Conservation (phyloP, 1,140 invertebrate genomes). For the Venturia canescens region DNA sequence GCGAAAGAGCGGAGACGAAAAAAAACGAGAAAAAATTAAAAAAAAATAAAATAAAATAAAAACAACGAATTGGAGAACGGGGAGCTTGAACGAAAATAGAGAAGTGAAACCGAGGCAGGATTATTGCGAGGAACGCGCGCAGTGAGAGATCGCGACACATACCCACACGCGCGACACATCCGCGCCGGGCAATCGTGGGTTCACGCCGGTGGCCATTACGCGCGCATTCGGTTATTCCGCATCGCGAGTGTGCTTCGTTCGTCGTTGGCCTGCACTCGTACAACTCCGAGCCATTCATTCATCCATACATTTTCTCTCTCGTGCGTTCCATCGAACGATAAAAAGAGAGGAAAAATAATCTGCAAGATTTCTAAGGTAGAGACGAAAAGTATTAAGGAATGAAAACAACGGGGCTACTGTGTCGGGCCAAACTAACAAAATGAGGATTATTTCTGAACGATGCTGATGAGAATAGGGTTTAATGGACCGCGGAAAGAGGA, state of each 20-base stretch:
- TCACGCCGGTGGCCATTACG: slow-evolving; percentile 23
- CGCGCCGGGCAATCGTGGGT: neutral
- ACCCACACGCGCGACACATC: neutral
- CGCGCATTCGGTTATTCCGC: slow-evolving; percentile 14
- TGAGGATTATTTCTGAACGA: neutral
- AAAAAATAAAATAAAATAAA: neutral
- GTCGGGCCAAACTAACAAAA: neutral
- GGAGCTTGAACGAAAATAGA: neutral
- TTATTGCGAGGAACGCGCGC: slow-evolving; percentile 6
- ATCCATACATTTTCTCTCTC: no score
- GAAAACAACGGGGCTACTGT: no score
- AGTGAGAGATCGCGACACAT: neutral
- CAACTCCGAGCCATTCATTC: no score
- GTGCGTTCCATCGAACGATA: neutral
- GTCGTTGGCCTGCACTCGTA: neutral
- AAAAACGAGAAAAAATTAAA: neutral
- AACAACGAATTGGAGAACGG: no score
- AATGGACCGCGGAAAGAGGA: no score
- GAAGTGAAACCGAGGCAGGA: neutral
- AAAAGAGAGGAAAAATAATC: neutral
- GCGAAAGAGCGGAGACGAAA: neutral
- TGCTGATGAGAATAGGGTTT: no score
- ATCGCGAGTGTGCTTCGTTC: neutral
- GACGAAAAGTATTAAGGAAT: no score
- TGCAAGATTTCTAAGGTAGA: neutral